A percentile compares a stretch with the other conserved stretches of the same genome.
phyloP scores from a whole-genome alignment of 2,113 vertebrate genomes.

The Nerophis ophidion region DNA sequence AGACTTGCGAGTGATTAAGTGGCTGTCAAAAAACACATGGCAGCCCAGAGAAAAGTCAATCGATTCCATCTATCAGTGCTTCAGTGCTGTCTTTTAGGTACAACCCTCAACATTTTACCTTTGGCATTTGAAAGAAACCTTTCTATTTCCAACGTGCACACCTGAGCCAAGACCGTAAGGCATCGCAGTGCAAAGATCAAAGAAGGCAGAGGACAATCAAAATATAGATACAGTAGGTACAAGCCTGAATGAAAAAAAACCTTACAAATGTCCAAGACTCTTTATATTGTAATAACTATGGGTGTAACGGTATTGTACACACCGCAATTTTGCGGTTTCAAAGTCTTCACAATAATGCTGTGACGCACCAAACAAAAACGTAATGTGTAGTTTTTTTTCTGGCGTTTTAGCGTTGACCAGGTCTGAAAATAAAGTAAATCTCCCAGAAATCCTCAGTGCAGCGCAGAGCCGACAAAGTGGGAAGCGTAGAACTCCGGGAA shows the following conservation, averaged over 20 bases:
- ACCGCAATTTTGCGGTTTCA: too few relatives aligned
- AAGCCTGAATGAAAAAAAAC: not conserved
- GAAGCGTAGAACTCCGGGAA: too few relatives aligned
- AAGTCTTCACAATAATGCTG: too few relatives aligned
- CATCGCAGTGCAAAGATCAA: not conserved
- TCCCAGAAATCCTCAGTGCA: too few relatives aligned
- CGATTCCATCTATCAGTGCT: constrained; percentile 16
- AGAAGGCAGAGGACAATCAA: not conserved
- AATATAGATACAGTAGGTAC: not conserved
- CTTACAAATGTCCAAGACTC: too few relatives aligned
- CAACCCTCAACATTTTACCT: constrained; percentile 1
- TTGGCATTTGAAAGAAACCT: constrained; percentile 8
- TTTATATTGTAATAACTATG: too few relatives aligned
- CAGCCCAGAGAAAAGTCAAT: constrained; percentile 6
- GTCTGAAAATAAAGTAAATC: too few relatives aligned
- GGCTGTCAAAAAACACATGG: constrained; percentile 20
- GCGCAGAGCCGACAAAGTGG: too few relatives aligned
- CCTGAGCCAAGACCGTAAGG: not conserved
- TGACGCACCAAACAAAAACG: too few relatives aligned
- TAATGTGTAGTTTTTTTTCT: too few relatives aligned
- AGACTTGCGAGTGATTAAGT: constrained; percentile 21
- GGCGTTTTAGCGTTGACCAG: too few relatives aligned
- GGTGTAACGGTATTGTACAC: too few relatives aligned
- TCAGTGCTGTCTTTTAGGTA: not conserved
- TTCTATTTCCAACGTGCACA: not conserved